Base-by-base conservation (phyloP, 2,797 vertebrate genomes). In the Acrossocheilus wenchowensis region DNA sequence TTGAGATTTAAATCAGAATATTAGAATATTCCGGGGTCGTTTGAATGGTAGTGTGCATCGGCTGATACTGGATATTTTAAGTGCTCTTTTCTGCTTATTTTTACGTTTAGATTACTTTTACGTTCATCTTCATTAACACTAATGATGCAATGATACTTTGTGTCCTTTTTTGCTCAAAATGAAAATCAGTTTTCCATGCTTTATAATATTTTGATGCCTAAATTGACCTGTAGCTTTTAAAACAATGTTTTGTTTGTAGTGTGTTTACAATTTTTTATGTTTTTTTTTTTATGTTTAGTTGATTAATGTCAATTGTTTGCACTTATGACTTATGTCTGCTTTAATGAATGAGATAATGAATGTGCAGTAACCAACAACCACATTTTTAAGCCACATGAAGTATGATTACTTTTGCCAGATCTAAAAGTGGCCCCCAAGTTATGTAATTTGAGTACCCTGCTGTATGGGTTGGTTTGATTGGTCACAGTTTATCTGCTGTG, bases 311-410 rank as follows among this genome's bases (percentile, higher is more conserved):
- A 21, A 21, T 54, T 21, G 19, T 54, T 77, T 77, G 19, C 30
- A 77, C 26, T 54, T 54, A 23, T 77, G 48, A 52, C 14, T 48
- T 48, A 74, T 74, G 43, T 48, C n/a, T 77, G 74, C 26, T 36
- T 52, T 77, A 52, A 50, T 52, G 17, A 30, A 50, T 15, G 5
- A 48, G n/a, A 7, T 48, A 7, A 48, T 75, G 30, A 75, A 75
- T 75, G 15, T 74, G 9, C 15, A 30, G 72, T 75, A 30, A 50
- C 73, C 73, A 75, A 45, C 71, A 73, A 45, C 21, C 52, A 78
- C 11, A 57, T 11, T 41, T 78, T 39, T 41, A 15, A 36, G 75
- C 52, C 19, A 23, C 19, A n/a, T 23, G 3, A 78, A 57, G 6
- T 52, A 52, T 3, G 17, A 78, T 39, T 23, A 39, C 34, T 57